A percentile compares a stretch with the other conserved stretches of the same genome.
Evolutionary conservation across 2,888 invertebrate genomes (phyloP).

Genomic region (Nematopogon swammerdamellus): DNA sequence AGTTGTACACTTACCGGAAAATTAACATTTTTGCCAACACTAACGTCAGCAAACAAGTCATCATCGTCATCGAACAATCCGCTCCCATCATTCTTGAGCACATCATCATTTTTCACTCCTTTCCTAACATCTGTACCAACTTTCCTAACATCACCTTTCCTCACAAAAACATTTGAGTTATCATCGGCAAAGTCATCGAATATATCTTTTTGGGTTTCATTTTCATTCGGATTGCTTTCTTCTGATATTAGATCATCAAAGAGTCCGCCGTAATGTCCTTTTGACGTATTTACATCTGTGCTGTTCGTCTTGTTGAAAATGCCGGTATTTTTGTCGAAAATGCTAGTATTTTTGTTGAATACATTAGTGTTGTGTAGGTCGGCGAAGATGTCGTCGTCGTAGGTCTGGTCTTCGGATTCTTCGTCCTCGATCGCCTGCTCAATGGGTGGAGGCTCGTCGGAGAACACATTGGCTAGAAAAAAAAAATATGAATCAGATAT

Average conservation of each 20-base stretch:
- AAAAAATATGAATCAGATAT: too few species aligned
- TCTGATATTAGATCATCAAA: constrained; percentile 16
- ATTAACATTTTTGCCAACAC: neutral
- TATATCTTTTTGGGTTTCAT: constrained; percentile 2
- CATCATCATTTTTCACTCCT: constrained; percentile 21
- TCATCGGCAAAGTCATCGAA: constrained; percentile 4
- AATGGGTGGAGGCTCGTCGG: constrained; percentile 55
- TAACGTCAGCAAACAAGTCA: constrained; percentile 20
- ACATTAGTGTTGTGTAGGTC: constrained; percentile 15
- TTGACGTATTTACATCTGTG: constrained; percentile 13
- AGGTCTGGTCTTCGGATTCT: constrained; percentile 10
- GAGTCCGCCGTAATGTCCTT: constrained; percentile 11
- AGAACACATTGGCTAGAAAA: constrained; percentile 39
- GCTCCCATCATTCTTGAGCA: constrained; percentile 8
- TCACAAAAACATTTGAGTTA: constrained; percentile 12
- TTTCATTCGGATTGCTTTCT: constrained; percentile 7
- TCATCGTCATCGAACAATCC: constrained; percentile 9
- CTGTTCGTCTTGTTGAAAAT: too few species aligned
- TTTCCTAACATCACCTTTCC: constrained; percentile 16
- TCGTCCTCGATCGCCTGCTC: constrained; percentile 22
- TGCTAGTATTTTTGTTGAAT: neutral
- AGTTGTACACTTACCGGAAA: too few species aligned
- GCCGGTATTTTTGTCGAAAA: neutral
- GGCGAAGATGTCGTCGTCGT: constrained; percentile 34
- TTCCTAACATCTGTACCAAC: constrained; percentile 12